Base-by-base conservation (phyloP, 2,888 invertebrate genomes). In the Gastracanthus pulcherrimus region DNA sequence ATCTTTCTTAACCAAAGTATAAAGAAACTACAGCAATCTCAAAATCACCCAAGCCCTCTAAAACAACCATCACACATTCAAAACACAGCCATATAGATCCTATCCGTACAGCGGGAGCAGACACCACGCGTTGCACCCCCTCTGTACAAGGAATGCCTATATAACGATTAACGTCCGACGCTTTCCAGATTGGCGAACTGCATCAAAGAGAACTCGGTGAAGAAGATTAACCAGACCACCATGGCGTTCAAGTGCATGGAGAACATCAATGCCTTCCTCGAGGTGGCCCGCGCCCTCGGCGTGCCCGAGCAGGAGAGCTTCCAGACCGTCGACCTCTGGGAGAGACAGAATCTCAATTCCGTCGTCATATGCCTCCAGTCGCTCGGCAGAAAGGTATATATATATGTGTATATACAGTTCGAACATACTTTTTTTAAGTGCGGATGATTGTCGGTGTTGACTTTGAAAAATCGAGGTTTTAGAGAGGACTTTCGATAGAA, bases 161-260 rank as follows among this genome's bases (percentile, higher is more conserved):
- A n/a, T n/a, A n/a, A n/a, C n/a, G n/a, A n/a, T n/a, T n/a, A n/a
- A n/a, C n/a, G n/a, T n/a, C n/a, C n/a, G n/a, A n/a, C n/a, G n/a
- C 16, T 55, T 81, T 84, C 3, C 92, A 97, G 97, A 91, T 92
- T 98, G 88, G 96, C 95, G 34, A 99, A 99, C 92, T 94, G 94
- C 85, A 94, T 99, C 87, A 95, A 97, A 90, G 95, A 97, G 0
- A 97, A 96, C 62, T 94, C 95, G 75, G 95, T 99, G 79, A 98
- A 98, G 93, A 98, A 98, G 93, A 95, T 99, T 87, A 98, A 99
- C 92, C 91, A 91, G 41, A 96, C 96, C 80, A 95, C 95, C 89
- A 96, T 98, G 95, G 98, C 97, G 81, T 99, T 99, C 93, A 98
- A 98, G 90, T 98, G 98, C 92, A 99, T 99, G 99, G 99, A 99